Base-by-base conservation (phyloP, 1,140 invertebrate genomes). In the Pseudachorutes palmiensis region DNA sequence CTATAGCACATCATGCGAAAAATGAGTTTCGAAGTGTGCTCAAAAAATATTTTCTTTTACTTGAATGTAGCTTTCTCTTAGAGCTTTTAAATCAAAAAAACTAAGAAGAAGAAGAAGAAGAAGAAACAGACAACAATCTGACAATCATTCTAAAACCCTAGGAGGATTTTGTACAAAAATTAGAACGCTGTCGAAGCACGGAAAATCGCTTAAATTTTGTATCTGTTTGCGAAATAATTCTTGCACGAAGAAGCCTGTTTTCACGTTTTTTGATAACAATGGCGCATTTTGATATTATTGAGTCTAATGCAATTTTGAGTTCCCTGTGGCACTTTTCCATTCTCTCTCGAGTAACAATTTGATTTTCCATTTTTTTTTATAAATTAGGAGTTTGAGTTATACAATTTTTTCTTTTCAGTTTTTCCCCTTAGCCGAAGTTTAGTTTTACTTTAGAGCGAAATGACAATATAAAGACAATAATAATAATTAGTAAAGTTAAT, bases 241-340 rank as follows among this genome's bases (percentile, higher is more conserved):
- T n/a, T 14, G 51, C 3, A 55, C 12, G 51, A 16, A 55, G 24
- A 55, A 55, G 12, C 24, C 24, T 24, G 19, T 14, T 55, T 14
- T 55, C 24, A 12, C 12, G 12, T 55, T 24, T 55, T 14, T 19
- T 55, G 24, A 55, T 26, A 55, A 55, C 24, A 55, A 55, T 55
- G 51, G 51, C 51, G 51, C 51, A 55, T 55, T 41, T 55, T 55
- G 51, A 55, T 55, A 55, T 55, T 55, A 55, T 55, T 55, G 51
- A 55, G 51, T 55, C 51, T 55, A 55, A 55, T 55, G 51, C 51
- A 55, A 55, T 55, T 41, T 16, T 55, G 12, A 12, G 12, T 55
- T 55, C 24, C 12, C 24, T 55, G 51, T 9, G 36, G 36, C 5
- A 19, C 36, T 41, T 19, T 9, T 5, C 36, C 36, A 16, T 26